Conservation (phyloP, 2,797 vertebrate genomes). For the Pseudochirops cupreus region DNA sequence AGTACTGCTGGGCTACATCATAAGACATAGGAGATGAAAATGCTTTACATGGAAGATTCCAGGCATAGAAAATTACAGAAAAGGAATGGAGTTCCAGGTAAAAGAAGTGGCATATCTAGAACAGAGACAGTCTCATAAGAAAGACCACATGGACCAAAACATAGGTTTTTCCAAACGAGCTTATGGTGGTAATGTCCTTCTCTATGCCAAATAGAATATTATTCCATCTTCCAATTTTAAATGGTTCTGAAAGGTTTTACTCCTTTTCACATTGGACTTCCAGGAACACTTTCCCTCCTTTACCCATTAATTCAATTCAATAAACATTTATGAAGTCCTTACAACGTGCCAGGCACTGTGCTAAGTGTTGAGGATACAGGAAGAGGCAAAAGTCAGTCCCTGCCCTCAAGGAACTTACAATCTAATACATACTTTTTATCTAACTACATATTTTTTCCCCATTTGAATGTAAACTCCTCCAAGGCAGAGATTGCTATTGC, state of each 20-base stretch:
- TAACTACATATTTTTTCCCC: background rate
- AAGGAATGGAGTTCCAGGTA: background rate
- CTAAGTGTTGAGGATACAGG: background rate
- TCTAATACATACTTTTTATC: background rate
- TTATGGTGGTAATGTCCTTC: background rate
- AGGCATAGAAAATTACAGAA: background rate
- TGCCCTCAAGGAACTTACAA: constrained; percentile 3
- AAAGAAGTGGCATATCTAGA: background rate
- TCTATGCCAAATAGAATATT: background rate
- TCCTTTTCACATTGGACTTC: background rate
- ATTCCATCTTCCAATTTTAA: background rate
- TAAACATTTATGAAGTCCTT: background rate
- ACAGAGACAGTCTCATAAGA: background rate
- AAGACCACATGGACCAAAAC: background rate
- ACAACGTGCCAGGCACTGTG: background rate
- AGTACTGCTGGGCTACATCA: background rate
- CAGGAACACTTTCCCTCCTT: background rate
- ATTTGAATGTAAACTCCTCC: background rate
- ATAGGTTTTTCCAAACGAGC: background rate
- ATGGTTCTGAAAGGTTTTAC: background rate
- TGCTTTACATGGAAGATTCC: background rate
- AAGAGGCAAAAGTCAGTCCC: background rate
- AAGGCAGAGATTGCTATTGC: background rate
- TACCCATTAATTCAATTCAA: background rate
- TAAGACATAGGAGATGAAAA: background rate